These are phyloP conservation scores for Cremastinae sp. DNA, from an alignment of 2,888 invertebrate species.

Conservation along the genomic window DNA sequence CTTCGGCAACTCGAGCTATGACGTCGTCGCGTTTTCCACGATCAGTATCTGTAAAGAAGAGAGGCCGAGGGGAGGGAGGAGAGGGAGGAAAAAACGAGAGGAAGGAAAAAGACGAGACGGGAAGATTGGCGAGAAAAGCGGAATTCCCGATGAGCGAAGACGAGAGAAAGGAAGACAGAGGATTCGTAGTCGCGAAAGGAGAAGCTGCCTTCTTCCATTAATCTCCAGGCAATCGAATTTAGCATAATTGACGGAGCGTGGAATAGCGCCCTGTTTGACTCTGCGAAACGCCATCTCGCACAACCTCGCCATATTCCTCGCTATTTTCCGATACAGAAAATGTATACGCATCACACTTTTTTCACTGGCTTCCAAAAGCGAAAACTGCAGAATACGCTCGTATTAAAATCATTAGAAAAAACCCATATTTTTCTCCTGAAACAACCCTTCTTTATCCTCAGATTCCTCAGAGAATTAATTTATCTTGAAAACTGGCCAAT, in stretches of 20 bases:
- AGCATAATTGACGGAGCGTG: conserved; percentile 80
- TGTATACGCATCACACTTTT: conserved; percentile 52
- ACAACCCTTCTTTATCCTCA: too few species aligned
- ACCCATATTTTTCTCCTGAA: too few species aligned
- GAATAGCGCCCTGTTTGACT: conserved; percentile 78
- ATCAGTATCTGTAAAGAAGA: conserved; percentile 56
- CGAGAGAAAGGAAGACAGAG: conserved; percentile 32
- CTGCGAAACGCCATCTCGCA: conserved; percentile 77
- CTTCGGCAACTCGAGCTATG: conserved; percentile 67
- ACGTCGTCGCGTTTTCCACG: conserved; percentile 71
- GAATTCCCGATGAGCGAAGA: conserved; percentile 34
- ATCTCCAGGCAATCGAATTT: conserved; percentile 79
- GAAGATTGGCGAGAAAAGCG: conserved; percentile 58
- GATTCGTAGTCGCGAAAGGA: conserved; percentile 37
- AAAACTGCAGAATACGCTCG: conserved; percentile 25
- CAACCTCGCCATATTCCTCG: conserved; percentile 79
- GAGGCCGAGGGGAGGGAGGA: conserved; percentile 18
- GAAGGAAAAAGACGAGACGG: conserved; percentile 33
- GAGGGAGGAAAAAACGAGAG: conserved; percentile 25
- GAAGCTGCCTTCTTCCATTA: conserved; percentile 78
- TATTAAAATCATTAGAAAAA: conserved; percentile 23
- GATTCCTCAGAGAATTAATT: too few species aligned
- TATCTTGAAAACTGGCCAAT: too few species aligned
- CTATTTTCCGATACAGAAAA: conserved; percentile 76
- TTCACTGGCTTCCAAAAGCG: conserved; percentile 57